Conservation (phyloP, 2,797 vertebrate species). For the Enteromius treurensis region DNA sequence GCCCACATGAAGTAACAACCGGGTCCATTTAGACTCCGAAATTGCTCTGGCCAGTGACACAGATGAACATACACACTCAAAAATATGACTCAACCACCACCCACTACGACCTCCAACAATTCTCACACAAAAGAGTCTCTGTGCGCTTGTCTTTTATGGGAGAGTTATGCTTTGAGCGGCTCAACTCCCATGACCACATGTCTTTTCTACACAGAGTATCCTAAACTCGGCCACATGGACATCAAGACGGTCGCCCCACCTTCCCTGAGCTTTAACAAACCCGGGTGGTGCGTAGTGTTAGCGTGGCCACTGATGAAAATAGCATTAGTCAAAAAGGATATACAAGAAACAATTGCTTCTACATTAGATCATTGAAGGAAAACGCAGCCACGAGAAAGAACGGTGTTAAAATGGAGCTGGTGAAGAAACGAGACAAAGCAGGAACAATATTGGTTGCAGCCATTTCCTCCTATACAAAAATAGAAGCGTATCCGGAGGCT, state of each 20-base stretch:
- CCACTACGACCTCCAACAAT: conserved; percentile 41
- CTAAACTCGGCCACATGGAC: conserved; percentile 21
- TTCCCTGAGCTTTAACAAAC: conserved; percentile 1
- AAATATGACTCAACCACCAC: conserved; percentile 33
- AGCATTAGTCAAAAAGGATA: conserved; percentile 23
- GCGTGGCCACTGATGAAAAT: conserved; percentile 31
- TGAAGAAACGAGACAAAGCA: conserved; percentile 25
- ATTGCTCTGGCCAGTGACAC: conserved; percentile 18
- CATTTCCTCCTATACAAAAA: conserved; percentile 39
- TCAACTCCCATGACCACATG: conserved; percentile 46
- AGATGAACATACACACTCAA: conserved; percentile 10
- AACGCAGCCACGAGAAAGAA: conserved; percentile 12
- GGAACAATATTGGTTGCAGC: conserved; percentile 32
- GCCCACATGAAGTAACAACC: conserved; percentile 32
- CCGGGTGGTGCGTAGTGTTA: background rate
- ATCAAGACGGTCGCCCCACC: background rate
- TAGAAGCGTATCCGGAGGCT: conserved; percentile 21
- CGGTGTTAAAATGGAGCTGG: conserved; percentile 22
- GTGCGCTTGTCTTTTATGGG: conserved; percentile 44
- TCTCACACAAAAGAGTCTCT: conserved; percentile 48
- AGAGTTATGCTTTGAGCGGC: conserved; percentile 45
- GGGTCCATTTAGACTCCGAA: conserved; percentile 38
- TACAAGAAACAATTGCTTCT: conserved; percentile 1
- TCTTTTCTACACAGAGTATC: conserved; percentile 10
- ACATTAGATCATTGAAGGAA: conserved; percentile 27